Conservation (phyloP, 2,888 invertebrate species). For the Stratiomys singularior region DNA sequence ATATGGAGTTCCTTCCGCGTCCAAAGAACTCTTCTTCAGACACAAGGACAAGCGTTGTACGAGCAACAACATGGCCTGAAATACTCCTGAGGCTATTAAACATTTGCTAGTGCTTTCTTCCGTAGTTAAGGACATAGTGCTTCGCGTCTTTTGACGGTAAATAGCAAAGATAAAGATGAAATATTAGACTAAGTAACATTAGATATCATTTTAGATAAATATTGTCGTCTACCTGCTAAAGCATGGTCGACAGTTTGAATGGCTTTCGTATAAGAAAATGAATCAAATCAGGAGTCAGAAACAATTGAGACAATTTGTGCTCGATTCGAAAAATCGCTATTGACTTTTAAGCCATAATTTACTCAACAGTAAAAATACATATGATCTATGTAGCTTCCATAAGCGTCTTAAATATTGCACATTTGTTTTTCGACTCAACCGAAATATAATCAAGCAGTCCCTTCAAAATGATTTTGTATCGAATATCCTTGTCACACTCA, state of each 20-base stretch:
- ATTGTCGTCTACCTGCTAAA: not conserved
- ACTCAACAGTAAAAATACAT: no score
- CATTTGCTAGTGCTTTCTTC: constrained; percentile 2
- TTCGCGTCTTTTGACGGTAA: not conserved
- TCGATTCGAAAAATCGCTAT: no score
- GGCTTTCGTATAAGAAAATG: no score
- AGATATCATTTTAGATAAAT: constrained; percentile 40
- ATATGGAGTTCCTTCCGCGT: constrained; percentile 23
- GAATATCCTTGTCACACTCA: constrained; percentile 12
- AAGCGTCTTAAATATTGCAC: no score
- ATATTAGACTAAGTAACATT: constrained; percentile 33
- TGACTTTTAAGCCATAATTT: no score
- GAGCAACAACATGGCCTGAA: constrained; percentile 3
- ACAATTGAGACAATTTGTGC: no score
- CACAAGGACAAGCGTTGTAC: not conserved
- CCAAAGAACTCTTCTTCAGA: not conserved
- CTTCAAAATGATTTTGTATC: no score
- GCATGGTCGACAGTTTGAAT: no score
- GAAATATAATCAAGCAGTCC: no score
- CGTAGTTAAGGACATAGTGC: not conserved
- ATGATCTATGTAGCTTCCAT: no score
- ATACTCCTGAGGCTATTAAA: constrained; percentile 28
- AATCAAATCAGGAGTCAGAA: no score
- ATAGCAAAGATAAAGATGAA: constrained; percentile 39
- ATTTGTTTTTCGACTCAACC: no score